Percentiles rank a stretch among this genome's conserved stretches.
phyloP scores from a whole-genome alignment of 2,797 vertebrate genomes.

The Pseudochirops corinnae region DNA sequence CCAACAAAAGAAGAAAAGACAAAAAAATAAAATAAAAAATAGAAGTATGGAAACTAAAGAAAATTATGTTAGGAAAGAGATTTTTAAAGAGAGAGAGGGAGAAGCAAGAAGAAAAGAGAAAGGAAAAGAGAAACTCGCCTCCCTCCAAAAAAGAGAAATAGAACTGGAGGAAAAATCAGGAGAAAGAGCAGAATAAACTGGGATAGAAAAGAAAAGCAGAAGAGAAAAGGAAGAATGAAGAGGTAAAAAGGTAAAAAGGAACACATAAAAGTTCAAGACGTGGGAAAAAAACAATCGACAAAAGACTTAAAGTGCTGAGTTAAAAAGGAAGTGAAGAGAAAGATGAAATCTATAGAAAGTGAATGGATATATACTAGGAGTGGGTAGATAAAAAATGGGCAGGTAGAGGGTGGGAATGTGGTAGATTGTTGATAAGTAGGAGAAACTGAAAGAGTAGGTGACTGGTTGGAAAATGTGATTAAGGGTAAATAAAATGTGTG shows the following conservation, averaged over 20 bases:
- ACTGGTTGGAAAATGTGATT: neutral
- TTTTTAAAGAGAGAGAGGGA: neutral
- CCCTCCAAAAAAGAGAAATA: neutral
- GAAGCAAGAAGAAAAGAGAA: neutral
- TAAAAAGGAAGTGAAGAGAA: neutral
- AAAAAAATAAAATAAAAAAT: neutral
- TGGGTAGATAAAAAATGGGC: neutral
- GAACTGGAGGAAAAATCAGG: neutral
- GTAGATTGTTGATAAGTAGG: neutral
- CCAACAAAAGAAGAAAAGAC: constrained; percentile 23
- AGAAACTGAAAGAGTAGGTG: neutral
- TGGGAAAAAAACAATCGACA: neutral
- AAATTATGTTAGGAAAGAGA: neutral
- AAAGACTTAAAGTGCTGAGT: neutral
- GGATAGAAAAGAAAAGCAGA: constrained; percentile 5
- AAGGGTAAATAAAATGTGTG: neutral
- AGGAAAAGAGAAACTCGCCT: neutral
- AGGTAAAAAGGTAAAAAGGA: neutral
- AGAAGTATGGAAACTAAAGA: neutral
- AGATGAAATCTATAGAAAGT: no score
- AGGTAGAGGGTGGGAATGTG: neutral
- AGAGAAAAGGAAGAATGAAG: neutral
- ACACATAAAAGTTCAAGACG: neutral
- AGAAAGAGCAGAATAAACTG: neutral
- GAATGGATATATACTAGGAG: no score